Evolutionary conservation across 2,113 vertebrate species (phyloP).

Genomic region (Jacana jacana): DNA sequence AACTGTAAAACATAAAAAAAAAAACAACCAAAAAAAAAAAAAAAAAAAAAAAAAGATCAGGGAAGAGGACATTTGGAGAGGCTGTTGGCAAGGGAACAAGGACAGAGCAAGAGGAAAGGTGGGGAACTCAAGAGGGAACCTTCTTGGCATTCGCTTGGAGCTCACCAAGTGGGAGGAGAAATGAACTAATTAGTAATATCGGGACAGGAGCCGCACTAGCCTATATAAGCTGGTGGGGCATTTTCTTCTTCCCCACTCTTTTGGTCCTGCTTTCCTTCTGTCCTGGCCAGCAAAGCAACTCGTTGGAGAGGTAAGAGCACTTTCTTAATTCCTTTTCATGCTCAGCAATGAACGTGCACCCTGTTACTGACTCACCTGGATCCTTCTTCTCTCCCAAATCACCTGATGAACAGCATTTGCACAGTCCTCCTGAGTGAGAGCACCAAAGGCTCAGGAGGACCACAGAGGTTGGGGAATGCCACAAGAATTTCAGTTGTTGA

Average conservation of each 20-base stretch:
- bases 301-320: constrained; percentile 37
- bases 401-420: neutral
- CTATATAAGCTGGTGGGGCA: constrained; percentile 35
- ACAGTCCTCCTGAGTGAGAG: neutral
- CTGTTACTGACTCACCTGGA: neutral
- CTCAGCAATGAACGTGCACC: neutral
- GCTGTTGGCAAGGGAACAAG: constrained; percentile 19
- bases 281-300: neutral
- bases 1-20: no score
- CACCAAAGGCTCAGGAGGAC: neutral
- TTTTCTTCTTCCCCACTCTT: neutral
- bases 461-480: neutral
- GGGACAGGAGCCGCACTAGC: neutral
- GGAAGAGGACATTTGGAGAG: neutral
- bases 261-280: neutral
- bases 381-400: neutral
- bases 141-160: neutral
- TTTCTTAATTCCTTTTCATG: neutral
- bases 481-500: neutral
- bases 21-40: neutral
- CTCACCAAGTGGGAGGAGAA: constrained; percentile 49
- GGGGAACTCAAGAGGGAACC: constrained; percentile 32
- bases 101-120: constrained; percentile 47
- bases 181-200: constrained; percentile 22
- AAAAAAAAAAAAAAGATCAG: neutral